phyloP scores from a whole-genome alignment of 2,888 invertebrate species.

The Mylabris sibirica region DNA sequence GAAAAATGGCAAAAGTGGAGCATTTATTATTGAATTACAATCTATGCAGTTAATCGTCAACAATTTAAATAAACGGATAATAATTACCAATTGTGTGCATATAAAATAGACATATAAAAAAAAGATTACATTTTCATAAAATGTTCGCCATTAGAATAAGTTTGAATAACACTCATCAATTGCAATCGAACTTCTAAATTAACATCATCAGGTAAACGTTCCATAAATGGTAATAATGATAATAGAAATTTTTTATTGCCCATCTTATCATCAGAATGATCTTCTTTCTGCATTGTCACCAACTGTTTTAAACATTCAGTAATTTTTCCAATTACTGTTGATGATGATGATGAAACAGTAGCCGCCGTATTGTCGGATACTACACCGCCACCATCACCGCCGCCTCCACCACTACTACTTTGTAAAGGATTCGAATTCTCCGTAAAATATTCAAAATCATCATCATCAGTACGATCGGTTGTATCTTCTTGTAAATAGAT shows the following conservation, averaged over 20 bases:
- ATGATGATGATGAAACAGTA: neutral
- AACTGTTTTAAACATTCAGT: slow-evolving; percentile 39
- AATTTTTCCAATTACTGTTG: neutral
- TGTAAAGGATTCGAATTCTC: slow-evolving; percentile 9
- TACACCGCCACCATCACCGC: neutral
- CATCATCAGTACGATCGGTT: slow-evolving; percentile 21
- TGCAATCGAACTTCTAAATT: slow-evolving; percentile 52
- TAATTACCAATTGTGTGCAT: slow-evolving; percentile 6
- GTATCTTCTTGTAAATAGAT: slow-evolving; percentile 22
- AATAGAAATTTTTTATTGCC: slow-evolving; percentile 51
- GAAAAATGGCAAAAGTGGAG: neutral
- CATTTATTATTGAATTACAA: neutral
- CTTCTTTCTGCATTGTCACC: slow-evolving; percentile 45
- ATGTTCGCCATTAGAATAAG: slow-evolving; percentile 33
- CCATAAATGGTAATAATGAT: slow-evolving; percentile 51
- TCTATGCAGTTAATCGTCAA: neutral
- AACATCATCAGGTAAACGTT: slow-evolving; percentile 50
- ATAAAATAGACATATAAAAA: neutral
- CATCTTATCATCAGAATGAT: slow-evolving; percentile 47
- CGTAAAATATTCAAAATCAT: slow-evolving; percentile 7
- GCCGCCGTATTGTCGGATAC: neutral
- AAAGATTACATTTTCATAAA: slow-evolving; percentile 26
- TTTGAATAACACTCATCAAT: slow-evolving; percentile 49
- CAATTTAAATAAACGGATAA: neutral
- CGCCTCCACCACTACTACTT: neutral